Conservation (phyloP, 2,888 invertebrate genomes). For the Eumacrocentrus americanus region DNA sequence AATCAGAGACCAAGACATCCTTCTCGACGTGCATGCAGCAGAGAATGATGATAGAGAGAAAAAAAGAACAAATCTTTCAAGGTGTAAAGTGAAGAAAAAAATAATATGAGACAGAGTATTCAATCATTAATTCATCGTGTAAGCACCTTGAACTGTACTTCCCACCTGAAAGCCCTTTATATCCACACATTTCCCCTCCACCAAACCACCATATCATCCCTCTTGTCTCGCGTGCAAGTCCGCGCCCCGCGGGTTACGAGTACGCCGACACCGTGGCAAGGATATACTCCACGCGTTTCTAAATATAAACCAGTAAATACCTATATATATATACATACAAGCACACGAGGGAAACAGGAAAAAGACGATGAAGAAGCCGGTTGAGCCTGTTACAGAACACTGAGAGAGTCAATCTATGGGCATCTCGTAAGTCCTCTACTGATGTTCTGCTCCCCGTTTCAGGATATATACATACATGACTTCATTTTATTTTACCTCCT, state of each 20-base stretch:
- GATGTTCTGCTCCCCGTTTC: conserved; percentile 12
- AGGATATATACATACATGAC: conserved; percentile 21
- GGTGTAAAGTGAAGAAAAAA: not conserved
- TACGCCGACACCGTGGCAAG: conserved; percentile 33
- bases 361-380: conserved; percentile 35
- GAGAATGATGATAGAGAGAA: not conserved
- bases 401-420: conserved; percentile 7
- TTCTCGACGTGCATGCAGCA: not conserved
- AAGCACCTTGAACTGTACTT: conserved; percentile 20
- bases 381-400: conserved; percentile 35
- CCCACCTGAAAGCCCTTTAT: not conserved
- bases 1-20: conserved; percentile 5
- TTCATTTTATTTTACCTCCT: conserved; percentile 21
- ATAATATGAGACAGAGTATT: not conserved
- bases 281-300: conserved; percentile 38
- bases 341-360: not conserved
- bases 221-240: conserved; percentile 17
- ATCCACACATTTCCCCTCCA: not conserved
- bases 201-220: not conserved
- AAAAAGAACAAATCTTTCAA: not conserved
- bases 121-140: conserved; percentile 14
- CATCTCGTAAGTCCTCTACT: conserved; percentile 17
- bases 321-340: conserved; percentile 20
- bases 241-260: conserved; percentile 22
- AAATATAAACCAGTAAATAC: conserved; percentile 37